These are phyloP conservation scores for Mohoua ochrocephala DNA, from an alignment of 2,113 vertebrate genomes.

Conservation along the genomic window DNA sequence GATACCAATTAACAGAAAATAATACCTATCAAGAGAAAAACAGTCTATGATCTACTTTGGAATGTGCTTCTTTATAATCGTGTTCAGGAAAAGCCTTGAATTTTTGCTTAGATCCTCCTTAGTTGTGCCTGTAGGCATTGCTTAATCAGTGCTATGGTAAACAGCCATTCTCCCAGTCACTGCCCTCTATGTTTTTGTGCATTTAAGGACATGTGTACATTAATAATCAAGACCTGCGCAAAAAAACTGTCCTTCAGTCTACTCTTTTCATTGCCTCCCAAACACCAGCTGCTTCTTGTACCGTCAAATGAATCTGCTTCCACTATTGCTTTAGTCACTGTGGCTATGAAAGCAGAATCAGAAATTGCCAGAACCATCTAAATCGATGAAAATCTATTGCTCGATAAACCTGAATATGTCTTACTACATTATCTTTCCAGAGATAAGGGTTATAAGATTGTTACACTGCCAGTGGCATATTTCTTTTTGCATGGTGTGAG, in stretches of 20 bases:
- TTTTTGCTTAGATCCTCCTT: neutral
- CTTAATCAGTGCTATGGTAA: neutral
- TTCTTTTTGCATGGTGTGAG: neutral
- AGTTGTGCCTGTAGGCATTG: neutral
- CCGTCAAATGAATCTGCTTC: neutral
- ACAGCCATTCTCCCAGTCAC: neutral
- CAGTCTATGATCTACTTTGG: neutral
- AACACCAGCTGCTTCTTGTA: neutral
- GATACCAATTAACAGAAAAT: neutral
- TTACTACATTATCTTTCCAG: neutral
- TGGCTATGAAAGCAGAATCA: neutral
- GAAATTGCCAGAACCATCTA: neutral
- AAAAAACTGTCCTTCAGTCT: neutral
- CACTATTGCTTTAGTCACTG: neutral
- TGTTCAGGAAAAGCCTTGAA: neutral
- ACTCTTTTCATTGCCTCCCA: neutral
- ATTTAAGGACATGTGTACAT: neutral
- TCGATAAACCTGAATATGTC: neutral
- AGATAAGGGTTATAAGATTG: neutral
- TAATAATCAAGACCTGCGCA: neutral
- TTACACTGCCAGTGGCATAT: rapidly evolving
- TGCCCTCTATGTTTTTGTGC: neutral
- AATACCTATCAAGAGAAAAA: neutral
- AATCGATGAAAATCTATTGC: neutral
- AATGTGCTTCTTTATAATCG: neutral